Conservation (phyloP, 2,888 invertebrate species). For the Diarsia rubi region DNA sequence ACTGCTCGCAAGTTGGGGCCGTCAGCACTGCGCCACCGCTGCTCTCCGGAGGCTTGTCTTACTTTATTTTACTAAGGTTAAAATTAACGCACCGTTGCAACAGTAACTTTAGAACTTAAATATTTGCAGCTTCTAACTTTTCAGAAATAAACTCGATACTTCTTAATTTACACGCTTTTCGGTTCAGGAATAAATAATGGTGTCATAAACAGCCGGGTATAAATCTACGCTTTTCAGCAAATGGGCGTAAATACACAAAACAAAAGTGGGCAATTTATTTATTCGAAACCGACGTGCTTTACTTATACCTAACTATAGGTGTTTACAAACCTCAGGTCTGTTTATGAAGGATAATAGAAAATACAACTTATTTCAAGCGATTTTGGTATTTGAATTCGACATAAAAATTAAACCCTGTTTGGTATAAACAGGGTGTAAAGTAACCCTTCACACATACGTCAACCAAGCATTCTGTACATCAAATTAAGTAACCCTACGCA, state of each 20-base stretch:
- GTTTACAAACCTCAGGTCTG: not conserved
- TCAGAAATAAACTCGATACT: not conserved
- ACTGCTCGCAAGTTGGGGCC: too few species aligned
- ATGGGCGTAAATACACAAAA: not conserved
- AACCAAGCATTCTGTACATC: too few species aligned
- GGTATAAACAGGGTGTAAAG: too few species aligned
- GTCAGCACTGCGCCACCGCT: too few species aligned
- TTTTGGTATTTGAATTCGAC: not conserved
- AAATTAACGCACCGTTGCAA: not conserved
- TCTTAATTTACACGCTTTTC: not conserved
- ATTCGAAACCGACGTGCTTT: not conserved
- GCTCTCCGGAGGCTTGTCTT: not conserved
- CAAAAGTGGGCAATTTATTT: not conserved
- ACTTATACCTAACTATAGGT: not conserved
- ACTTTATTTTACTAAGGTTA: not conserved
- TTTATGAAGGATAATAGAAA: not conserved
- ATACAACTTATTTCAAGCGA: not conserved
- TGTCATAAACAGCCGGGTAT: conserved; percentile 8
- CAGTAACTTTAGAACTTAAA: not conserved
- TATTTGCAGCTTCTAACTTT: not conserved
- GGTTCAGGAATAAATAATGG: not conserved
- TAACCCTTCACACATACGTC: too few species aligned
- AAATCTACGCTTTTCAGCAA: conserved; percentile 7
- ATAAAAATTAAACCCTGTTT: too few species aligned
- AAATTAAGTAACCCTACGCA: too few species aligned